A percentile compares a stretch with the other conserved stretches of the same genome.
These are phyloP conservation scores for Stramonita haemastoma DNA, from an alignment of 2,888 invertebrate genomes.

Conservation along the genomic window DNA sequence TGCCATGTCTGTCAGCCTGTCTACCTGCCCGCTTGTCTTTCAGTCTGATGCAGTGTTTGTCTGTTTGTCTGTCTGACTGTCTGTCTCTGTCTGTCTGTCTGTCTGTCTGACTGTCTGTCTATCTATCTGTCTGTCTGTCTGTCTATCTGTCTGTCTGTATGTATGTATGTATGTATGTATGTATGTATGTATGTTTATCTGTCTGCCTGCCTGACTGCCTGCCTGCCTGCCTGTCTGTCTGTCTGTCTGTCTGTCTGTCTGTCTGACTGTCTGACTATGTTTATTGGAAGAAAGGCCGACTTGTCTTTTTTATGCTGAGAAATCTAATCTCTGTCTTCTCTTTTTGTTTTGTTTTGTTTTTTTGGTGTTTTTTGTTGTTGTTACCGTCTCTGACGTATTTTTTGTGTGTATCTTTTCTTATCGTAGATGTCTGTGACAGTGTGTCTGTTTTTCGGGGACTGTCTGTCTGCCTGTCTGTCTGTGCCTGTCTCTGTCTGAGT, in stretches of 20 bases:
- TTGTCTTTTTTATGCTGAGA: too few relatives aligned
- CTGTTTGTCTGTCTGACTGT: not conserved
- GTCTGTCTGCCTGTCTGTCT: not conserved
- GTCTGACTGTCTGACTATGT: not conserved
- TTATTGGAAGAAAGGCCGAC: not conserved
- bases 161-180: too few relatives aligned
- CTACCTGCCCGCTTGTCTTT: not conserved
- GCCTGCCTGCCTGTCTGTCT: not conserved
- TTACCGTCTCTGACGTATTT: too few relatives aligned
- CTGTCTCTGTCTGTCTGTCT: not conserved
- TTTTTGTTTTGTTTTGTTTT: too few relatives aligned
- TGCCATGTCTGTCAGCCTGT: not conserved
- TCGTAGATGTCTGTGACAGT: not conserved
- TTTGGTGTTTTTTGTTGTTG: too few relatives aligned
- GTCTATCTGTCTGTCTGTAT: not conserved
- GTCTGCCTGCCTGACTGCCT: too few relatives aligned
- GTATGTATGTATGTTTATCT: too few relatives aligned
- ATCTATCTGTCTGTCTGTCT: not conserved
- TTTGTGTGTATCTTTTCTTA: not conserved
- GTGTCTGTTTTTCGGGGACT: not conserved
- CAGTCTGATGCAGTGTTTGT: not conserved
- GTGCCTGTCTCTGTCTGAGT: not conserved
- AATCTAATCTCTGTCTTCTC: too few relatives aligned
- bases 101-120: not conserved
- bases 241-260: not conserved